Evolutionary conservation across 1,140 invertebrate species (phyloP).

Genomic region (Maniola jurtina): DNA sequence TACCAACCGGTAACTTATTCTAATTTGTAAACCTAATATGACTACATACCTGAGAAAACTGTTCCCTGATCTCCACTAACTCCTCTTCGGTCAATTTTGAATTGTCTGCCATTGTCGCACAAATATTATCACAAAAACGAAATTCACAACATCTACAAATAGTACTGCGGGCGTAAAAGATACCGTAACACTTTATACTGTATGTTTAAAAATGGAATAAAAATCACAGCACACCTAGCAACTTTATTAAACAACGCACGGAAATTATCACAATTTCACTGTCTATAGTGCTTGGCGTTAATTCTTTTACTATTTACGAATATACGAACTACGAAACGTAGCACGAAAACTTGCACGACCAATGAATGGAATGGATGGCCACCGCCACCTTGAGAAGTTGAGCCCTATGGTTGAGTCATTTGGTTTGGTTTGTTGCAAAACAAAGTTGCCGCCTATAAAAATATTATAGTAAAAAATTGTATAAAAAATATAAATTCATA

Average conservation of each 20-base stretch:
- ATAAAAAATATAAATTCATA: not conserved
- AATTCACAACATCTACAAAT: slow-evolving; percentile 61
- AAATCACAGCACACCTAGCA: slow-evolving; percentile 54
- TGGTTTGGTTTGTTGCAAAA: not conserved
- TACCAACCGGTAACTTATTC: slow-evolving; percentile 15
- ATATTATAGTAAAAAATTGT: not conserved
- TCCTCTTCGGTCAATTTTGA: slow-evolving; percentile 76
- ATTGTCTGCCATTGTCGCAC: slow-evolving; percentile 73
- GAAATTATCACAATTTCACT: slow-evolving; percentile 31
- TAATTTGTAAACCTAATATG: slow-evolving; percentile 11
- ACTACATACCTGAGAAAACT: slow-evolving; percentile 70
- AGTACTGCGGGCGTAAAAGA: slow-evolving; percentile 38
- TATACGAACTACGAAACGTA: slow-evolving; percentile 24
- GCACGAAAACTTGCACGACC: slow-evolving; percentile 26
- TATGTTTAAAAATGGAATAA: slow-evolving; percentile 42
- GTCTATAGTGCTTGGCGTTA: slow-evolving; percentile 27
- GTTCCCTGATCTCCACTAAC: slow-evolving; percentile 71
- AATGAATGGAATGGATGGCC: slow-evolving; percentile 6
- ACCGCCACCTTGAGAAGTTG: slow-evolving; percentile 15
- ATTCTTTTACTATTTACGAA: slow-evolving; percentile 29
- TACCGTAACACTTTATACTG: slow-evolving; percentile 43
- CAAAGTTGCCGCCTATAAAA: not conserved
- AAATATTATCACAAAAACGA: slow-evolving; percentile 67
- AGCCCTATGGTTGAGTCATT: slow-evolving; percentile 18
- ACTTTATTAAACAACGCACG: slow-evolving; percentile 31